Conservation (phyloP, 2,113 vertebrate genomes). For the Dryoscopus gambensis region DNA sequence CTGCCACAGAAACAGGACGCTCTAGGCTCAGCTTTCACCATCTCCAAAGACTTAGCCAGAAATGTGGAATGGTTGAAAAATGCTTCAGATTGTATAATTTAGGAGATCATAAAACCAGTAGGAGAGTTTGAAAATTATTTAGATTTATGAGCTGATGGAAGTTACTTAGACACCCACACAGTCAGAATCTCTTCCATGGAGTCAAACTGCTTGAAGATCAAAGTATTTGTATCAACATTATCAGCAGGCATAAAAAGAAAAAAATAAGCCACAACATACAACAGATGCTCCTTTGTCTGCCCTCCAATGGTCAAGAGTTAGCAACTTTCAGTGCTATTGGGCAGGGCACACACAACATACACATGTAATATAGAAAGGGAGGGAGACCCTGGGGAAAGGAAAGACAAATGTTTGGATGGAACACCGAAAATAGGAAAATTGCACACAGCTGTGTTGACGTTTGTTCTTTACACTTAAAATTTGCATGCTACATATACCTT, state of each 20-base stretch:
- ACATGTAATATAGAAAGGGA: neutral
- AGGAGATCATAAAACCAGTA: conserved; percentile 46
- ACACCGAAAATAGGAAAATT: neutral
- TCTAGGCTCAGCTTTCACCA: conserved; percentile 6
- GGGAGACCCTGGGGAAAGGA: neutral
- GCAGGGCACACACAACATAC: neutral
- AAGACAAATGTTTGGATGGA: neutral
- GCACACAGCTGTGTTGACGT: neutral
- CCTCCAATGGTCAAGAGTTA: neutral
- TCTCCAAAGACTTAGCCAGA: neutral
- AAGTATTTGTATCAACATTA: conserved; percentile 45
- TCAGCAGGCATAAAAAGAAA: neutral
- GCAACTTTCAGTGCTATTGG: neutral
- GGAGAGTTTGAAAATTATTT: conserved; percentile 28
- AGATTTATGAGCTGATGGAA: conserved; percentile 56
- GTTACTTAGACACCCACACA: neutral
- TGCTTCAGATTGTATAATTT: neutral
- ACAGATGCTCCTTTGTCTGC: conserved; percentile 22
- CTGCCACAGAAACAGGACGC: neutral
- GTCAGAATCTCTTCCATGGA: conserved; percentile 34
- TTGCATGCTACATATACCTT: neutral
- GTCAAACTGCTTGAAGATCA: conserved; percentile 41
- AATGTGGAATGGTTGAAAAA: conserved; percentile 29
- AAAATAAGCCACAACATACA: neutral
- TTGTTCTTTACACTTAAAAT: neutral